Base-by-base conservation (phyloP, 2,113 vertebrate genomes). In the Cichladusa arquata region DNA sequence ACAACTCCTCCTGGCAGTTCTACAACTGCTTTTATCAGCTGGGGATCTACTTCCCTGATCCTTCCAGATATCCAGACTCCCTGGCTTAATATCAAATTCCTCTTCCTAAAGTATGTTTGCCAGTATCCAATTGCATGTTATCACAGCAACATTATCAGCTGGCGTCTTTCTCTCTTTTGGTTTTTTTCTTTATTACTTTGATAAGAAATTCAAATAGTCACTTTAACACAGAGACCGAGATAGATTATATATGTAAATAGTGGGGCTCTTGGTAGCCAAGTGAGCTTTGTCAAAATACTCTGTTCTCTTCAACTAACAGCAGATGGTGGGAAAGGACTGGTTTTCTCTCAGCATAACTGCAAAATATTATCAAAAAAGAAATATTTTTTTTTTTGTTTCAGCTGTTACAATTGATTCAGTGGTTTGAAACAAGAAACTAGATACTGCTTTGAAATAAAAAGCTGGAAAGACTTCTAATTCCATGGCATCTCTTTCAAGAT, bases 131-230 rank as follows among this genome's bases (percentile, higher is more conserved):
- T 88, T 81, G 86, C 40, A 61, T 12, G 36, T 72, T 94, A 95
- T 88, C 90, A 64, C 57, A 62, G 44, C 12, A 57, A 31, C 48
- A 72, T 45, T 93, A 96, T 93, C 90, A 95, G 81, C 25, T 90
- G 81, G 79, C 19, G 0, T 79, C 79, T 42, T 54, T 92, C 82
- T 80, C 73, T 81, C 85, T 50, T 84, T 83, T 3, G 2, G 17
- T 73, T 90, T 89, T 47, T 71, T 94, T 54, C 77, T 81, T 86
- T 81, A 92, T 73, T 88, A 71, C 71, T 86, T 88, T 81, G 94
- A 88, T 94, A 95, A 96, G 92, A 95, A 93, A 93, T 81, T 92
- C 81, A 94, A 95, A 80, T 47, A 92, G 64, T 61, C 34, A 24
- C 38, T 57, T 47, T 71, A 86, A 86, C 53, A 81, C 0, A 0